A percentile compares a stretch with the other conserved stretches of the same genome.
Conservation (phyloP, 2,113 vertebrate species). For the Archilochus colubris region DNA sequence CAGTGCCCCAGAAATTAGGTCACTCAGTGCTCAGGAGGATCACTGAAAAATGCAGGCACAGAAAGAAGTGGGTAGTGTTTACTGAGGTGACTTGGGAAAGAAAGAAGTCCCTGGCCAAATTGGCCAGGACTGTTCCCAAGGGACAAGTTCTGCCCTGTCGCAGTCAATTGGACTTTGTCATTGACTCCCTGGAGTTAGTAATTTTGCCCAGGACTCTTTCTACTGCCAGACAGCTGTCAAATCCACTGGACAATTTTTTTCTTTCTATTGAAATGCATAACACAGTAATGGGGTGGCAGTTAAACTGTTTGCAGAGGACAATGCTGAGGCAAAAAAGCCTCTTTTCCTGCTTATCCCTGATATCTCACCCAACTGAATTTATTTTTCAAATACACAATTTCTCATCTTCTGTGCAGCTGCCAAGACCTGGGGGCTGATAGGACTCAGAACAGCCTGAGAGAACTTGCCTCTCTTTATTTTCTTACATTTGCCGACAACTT, state of each 20-base stretch:
- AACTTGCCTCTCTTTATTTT: slow-evolving; percentile 30
- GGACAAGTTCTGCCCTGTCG: not conserved
- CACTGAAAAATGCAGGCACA: slow-evolving; percentile 33
- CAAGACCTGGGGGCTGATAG: slow-evolving; percentile 15
- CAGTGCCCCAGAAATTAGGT: slow-evolving; percentile 58
- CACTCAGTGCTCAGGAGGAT: slow-evolving; percentile 37
- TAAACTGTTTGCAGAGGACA: not conserved
- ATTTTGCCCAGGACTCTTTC: slow-evolving; percentile 16
- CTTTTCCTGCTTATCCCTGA: not conserved
- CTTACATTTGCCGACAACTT: slow-evolving; percentile 27
- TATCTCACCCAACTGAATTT: not conserved
- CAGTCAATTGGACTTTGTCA: slow-evolving; percentile 47
- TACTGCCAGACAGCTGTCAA: slow-evolving; percentile 40
- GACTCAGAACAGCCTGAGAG: slow-evolving; percentile 37
- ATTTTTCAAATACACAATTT: slow-evolving; percentile 29
- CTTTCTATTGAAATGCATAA: slow-evolving; percentile 26
- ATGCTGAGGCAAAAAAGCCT: not conserved
- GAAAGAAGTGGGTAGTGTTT: slow-evolving; percentile 47
- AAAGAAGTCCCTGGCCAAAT: slow-evolving; percentile 45
- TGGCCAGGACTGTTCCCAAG: slow-evolving; percentile 16
- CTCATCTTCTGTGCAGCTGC: slow-evolving; percentile 49
- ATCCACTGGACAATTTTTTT: not conserved
- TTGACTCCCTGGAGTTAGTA: slow-evolving; percentile 24
- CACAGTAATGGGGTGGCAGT: not conserved
- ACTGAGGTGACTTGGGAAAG: slow-evolving; percentile 5